Percentiles rank a stretch among this genome's conserved stretches.
Evolutionary conservation across 30 jellyfish, hydroid and myxozoan genomes (phyloP).

Genomic region (Rhopilema esculentum): DNA sequence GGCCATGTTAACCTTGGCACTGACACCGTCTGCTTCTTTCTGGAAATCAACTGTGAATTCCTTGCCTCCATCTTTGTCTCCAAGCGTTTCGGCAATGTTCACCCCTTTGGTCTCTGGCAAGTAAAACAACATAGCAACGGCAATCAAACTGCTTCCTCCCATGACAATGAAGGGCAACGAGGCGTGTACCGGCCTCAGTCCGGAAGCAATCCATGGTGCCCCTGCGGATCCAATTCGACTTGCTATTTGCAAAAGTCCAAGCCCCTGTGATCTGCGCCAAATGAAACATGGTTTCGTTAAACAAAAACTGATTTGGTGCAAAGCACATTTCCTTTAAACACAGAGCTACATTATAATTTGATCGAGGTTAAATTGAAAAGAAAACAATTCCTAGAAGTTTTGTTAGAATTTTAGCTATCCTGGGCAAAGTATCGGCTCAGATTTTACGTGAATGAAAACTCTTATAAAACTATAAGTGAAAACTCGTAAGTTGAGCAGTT

Average conservation of each 20-base stretch:
- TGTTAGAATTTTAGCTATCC: too few species aligned
- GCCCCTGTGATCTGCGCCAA: constrained; percentile 77
- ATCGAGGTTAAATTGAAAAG: too few species aligned
- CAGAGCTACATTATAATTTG: too few species aligned
- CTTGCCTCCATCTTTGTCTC: background rate
- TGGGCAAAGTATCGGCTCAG: too few species aligned
- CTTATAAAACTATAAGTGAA: too few species aligned
- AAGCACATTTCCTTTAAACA: too few species aligned
- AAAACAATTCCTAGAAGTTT: too few species aligned
- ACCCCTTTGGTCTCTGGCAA: constrained; percentile 91
- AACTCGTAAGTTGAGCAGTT: too few species aligned
- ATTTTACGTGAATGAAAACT: too few species aligned
- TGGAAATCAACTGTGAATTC: constrained; percentile 12
- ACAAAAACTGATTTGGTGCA: too few species aligned
- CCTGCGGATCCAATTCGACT: constrained; percentile 85
- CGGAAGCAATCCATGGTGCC: constrained; percentile 93
- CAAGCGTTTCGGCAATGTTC: constrained; percentile 56
- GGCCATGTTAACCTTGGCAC: constrained; percentile 26
- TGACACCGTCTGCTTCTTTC: background rate
- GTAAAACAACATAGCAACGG: constrained; percentile 14
- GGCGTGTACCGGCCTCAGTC: constrained; percentile 51
- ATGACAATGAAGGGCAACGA: constrained; percentile 72
- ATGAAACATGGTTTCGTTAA: too few species aligned
- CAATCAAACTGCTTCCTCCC: constrained; percentile 72
- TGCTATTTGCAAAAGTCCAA: constrained; percentile 79